Evolutionary conservation across 2,797 vertebrate genomes (phyloP), one percentile per base, ranked within the genome.

Genomic region (Phylloscopus collybita): DNA sequence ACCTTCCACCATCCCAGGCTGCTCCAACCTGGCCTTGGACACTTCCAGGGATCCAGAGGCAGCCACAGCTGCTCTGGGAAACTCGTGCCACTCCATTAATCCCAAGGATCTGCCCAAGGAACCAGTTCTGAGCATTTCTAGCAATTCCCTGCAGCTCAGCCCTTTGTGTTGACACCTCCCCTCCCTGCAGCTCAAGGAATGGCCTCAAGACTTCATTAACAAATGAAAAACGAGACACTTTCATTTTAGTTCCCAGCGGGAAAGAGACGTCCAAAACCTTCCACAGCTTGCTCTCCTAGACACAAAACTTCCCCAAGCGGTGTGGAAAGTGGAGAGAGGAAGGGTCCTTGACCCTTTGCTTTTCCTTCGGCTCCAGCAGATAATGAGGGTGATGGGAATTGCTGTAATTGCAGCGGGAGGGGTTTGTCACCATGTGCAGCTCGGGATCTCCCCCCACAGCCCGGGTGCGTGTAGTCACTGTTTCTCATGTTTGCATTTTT

Each of bases 1-100:
- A 84, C 1, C 11, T 85, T 0, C 14, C 45, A 51, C 14, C 14
- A 2, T 7, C 15, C 32, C 62, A 51, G 45, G 45, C 0, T 44
- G 18, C 8, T 23, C 45, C 40, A 78, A 0, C 25, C 59, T 13
- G 25, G 20, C 40, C 20, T 36, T 34, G 59, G 47, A 1, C 47
- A 44, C 9, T 62, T 5, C 32, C 74, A 54, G 60, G 32, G 49
- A 53, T 29, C 19, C 74, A 64, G 30, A 47, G 38, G 16, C 20
- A 53, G 25, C 60, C 25, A 5, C 32, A 19, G 26, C 49, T 64
- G 0, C 32, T 44, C 32, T 64, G 60, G 38, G 7, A 9, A 44
- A 12, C 6, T 18, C 45, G 38, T 44, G 4, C 45, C 30, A 10
- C 25, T 32, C 5, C 34, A 10, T 13, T 18, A 23, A 23, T 26